A percentile compares a stretch with the other conserved stretches of the same genome.
Conservation (phyloP, 2,113 vertebrate genomes). For the Columbina picui region DNA sequence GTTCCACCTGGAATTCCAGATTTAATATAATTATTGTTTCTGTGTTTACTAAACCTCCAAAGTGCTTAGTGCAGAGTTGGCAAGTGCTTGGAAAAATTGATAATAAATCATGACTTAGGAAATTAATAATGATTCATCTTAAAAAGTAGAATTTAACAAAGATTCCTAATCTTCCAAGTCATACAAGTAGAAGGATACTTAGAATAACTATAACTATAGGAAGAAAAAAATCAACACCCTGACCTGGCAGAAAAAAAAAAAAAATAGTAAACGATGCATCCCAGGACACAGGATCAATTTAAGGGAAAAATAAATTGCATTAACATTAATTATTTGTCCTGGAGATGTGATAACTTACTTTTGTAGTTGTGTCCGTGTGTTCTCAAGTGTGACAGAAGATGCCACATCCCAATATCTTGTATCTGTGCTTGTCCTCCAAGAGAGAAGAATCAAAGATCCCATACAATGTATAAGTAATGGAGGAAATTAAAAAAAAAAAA, state of each 20-base stretch:
- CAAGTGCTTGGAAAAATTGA: background rate
- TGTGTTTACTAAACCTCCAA: background rate
- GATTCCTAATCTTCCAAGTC: background rate
- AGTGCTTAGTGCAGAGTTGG: background rate
- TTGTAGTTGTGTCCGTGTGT: background rate
- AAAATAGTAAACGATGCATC: background rate
- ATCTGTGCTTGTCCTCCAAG: accelerated
- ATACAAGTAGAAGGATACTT: background rate
- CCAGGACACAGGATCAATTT: background rate
- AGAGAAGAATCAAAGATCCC: background rate
- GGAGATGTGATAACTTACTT: background rate
- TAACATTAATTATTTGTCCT: background rate
- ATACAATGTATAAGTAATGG: background rate
- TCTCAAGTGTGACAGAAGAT: background rate
- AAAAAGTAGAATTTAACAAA: background rate
- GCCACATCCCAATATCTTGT: background rate
- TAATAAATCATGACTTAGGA: background rate
- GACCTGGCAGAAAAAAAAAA: background rate
- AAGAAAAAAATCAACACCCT: background rate
- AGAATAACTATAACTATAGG: background rate
- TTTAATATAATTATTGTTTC: background rate
- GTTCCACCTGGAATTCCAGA: background rate
- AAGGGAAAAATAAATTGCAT: background rate
- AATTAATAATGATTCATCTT: background rate
- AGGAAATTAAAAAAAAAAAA: background rate